Conservation (phyloP, 1,140 invertebrate species). For the Formica exsecta region DNA sequence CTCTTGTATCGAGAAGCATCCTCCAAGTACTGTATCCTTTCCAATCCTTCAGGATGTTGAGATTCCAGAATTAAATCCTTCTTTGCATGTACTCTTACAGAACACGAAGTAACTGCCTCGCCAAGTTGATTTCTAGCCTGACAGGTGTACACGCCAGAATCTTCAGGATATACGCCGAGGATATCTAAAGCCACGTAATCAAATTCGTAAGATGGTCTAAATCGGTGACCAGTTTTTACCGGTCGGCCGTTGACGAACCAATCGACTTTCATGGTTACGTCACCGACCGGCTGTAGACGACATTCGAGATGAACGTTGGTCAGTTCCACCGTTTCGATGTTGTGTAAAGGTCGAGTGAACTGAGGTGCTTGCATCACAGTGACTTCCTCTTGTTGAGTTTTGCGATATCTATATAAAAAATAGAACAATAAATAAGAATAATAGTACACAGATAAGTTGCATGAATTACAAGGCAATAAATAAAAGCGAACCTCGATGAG, state of each 20-base stretch:
- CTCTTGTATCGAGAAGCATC: slow-evolving; percentile 94
- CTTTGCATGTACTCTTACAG: slow-evolving; percentile 95
- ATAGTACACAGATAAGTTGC: neutral
- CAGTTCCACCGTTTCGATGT: slow-evolving; percentile 96
- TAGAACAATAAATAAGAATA: slow-evolving; percentile 44
- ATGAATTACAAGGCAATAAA: neutral
- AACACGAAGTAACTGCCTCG: slow-evolving; percentile 97
- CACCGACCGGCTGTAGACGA: slow-evolving; percentile 96
- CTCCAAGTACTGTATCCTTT: slow-evolving; percentile 96
- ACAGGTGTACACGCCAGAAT: slow-evolving; percentile 98
- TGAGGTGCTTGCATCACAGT: slow-evolving; percentile 93
- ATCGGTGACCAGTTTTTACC: slow-evolving; percentile 96
- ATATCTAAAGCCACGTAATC: slow-evolving; percentile 99
- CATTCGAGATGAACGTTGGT: slow-evolving; percentile 97
- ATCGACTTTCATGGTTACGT: slow-evolving; percentile 97
- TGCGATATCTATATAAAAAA: slow-evolving; percentile 86
- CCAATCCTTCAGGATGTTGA: slow-evolving; percentile 94
- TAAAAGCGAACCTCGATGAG: slow-evolving; percentile 86
- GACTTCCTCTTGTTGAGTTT: slow-evolving; percentile 91
- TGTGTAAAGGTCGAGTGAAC: slow-evolving; percentile 95
- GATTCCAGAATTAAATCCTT: slow-evolving; percentile 94
- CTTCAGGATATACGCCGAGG: slow-evolving; percentile 97
- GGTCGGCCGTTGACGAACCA: slow-evolving; percentile 98
- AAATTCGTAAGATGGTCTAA: slow-evolving; percentile 98
- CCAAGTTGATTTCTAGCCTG: slow-evolving; percentile 96